Evolutionary conservation across 2,888 invertebrate species (phyloP).

Genomic region (Epinotia nisella): DNA sequence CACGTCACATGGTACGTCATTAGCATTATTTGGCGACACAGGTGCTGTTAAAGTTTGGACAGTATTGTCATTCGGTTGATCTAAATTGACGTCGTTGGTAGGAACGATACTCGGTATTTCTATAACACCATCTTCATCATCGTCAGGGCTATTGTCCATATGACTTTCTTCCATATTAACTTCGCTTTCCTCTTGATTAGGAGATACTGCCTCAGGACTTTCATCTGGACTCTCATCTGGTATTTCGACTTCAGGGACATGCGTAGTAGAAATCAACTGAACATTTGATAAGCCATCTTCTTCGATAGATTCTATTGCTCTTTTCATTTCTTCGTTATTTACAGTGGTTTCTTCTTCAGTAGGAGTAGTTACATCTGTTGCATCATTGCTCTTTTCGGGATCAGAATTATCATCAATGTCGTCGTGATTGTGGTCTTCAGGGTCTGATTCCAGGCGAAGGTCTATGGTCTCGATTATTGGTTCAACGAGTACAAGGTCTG

Average conservation of each 20-base stretch:
- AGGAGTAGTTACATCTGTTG: conserved; percentile 19
- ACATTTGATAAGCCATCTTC: conserved; percentile 48
- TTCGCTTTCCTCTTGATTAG: conserved; percentile 39
- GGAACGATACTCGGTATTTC: conserved; percentile 15
- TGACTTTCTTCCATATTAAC: conserved; percentile 45
- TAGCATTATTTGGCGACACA: background rate
- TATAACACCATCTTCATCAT: conserved; percentile 22
- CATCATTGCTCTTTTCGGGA: conserved; percentile 44
- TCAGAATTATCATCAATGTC: conserved; percentile 21
- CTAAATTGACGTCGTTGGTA: background rate
- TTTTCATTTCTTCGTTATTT: background rate
- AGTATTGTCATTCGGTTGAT: background rate
- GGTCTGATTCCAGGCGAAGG: conserved; percentile 60
- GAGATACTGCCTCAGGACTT: background rate
- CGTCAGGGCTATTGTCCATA: background rate
- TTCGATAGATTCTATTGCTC: conserved; percentile 43
- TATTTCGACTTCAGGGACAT: conserved; percentile 44
- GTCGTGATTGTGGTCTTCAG: conserved; percentile 47
- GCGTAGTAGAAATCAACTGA: conserved; percentile 45
- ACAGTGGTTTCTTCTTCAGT: conserved; percentile 43
- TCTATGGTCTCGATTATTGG: conserved; percentile 70
- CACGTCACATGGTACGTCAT: background rate
- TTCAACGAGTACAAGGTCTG: conserved; percentile 66
- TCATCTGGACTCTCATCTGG: conserved; percentile 12
- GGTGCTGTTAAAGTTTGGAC: background rate